These are phyloP conservation scores for Subacronicta megacephala DNA, from an alignment of 2,888 invertebrate species.

Conservation along the genomic window DNA sequence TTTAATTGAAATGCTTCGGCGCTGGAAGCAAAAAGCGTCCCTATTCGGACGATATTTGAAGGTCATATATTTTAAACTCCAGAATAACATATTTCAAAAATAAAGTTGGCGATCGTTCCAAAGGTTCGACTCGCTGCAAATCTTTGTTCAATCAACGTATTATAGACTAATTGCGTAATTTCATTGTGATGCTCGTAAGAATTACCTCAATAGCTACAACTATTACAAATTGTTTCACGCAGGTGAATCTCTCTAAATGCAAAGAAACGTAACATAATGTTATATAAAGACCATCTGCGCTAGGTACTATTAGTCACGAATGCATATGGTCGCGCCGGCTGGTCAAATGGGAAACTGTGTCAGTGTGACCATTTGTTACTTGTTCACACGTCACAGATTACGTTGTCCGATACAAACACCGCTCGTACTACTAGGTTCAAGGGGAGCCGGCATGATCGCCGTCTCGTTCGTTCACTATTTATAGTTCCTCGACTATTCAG, in stretches of 20 bases:
- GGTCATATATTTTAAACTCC: constrained; percentile 39
- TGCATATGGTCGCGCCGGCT: constrained; percentile 82
- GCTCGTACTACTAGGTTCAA: constrained; percentile 85
- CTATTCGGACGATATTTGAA: constrained; percentile 23
- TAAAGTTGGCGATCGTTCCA: constrained; percentile 23
- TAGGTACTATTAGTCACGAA: constrained; percentile 74
- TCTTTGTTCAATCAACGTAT: constrained; percentile 18
- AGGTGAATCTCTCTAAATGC: constrained; percentile 60
- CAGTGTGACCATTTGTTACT: constrained; percentile 83
- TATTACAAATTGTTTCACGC: constrained; percentile 50
- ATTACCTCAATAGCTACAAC: constrained; percentile 35
- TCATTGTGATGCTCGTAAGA: constrained; percentile 21
- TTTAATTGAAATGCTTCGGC: constrained; percentile 40
- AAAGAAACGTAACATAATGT: constrained; percentile 60
- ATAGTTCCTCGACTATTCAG: constrained; percentile 86
- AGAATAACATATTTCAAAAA: constrained; percentile 35
- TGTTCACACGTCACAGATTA: constrained; percentile 81
- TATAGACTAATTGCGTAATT: constrained; percentile 22
- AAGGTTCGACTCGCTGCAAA: constrained; percentile 9
- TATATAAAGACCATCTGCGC: constrained; percentile 75
- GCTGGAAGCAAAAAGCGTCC: constrained; percentile 22
- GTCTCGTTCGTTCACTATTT: constrained; percentile 87
- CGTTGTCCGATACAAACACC: constrained; percentile 74
- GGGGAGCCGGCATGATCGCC: constrained; percentile 86
- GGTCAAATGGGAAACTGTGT: constrained; percentile 87